Percentiles rank a stretch among this genome's conserved stretches.
These are phyloP conservation scores for Drosophila miranda DNA, from an alignment of 1,140 invertebrate species.

Conservation along the genomic window DNA sequence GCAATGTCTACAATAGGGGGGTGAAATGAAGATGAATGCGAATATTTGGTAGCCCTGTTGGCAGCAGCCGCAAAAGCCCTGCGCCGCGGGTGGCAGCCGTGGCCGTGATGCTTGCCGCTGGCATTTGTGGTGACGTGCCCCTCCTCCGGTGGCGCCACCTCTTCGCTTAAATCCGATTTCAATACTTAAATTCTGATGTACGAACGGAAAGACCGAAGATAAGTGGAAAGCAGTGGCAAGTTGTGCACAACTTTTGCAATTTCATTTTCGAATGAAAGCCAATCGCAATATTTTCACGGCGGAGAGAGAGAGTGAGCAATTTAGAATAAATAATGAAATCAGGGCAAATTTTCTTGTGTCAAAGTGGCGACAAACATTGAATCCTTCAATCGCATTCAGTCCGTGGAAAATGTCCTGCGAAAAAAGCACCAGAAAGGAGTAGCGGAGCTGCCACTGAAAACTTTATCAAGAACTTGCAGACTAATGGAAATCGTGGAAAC, in stretches of 20 bases:
- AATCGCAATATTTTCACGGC: constrained; percentile 28
- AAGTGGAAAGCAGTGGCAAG: constrained; percentile 22
- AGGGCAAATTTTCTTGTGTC: background rate
- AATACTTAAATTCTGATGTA: constrained; percentile 36
- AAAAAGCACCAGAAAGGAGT: constrained; percentile 6
- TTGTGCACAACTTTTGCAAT: constrained; percentile 29
- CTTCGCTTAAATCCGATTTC: constrained; percentile 48
- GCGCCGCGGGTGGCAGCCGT: constrained; percentile 39
- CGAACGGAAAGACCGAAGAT: background rate
- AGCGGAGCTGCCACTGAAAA: background rate
- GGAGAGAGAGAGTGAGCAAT: background rate
- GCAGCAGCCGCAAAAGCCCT: constrained; percentile 21
- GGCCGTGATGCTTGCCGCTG: constrained; percentile 34
- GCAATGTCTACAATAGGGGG: constrained; percentile 46
- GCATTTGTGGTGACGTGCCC: constrained; percentile 45
- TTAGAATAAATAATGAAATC: constrained; percentile 27
- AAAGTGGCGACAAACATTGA: constrained; percentile 8
- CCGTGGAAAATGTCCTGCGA: constrained; percentile 5
- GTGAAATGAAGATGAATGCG: constrained; percentile 75
- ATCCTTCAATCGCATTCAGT: background rate
- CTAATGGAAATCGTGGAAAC: constrained; percentile 55
- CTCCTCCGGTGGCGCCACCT: constrained; percentile 12
- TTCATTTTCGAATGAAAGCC: constrained; percentile 7
- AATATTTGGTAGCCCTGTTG: constrained; percentile 58
- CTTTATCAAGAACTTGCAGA: constrained; percentile 37